Base-by-base conservation (phyloP, 2,888 invertebrate species). In the Chloromyia formosa region DNA sequence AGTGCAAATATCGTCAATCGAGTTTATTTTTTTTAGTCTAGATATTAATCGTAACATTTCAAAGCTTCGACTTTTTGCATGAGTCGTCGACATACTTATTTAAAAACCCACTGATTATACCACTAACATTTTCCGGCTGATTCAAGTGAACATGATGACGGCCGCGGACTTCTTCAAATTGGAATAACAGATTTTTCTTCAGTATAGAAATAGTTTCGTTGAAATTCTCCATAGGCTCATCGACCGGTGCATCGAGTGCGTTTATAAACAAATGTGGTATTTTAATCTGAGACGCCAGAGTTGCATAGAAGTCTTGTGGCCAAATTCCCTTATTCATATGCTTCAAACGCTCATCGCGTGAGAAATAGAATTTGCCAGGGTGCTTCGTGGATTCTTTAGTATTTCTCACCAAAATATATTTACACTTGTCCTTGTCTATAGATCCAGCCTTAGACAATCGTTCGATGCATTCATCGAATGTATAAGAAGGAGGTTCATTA, bases 91-190 rank as follows among this genome's bases (percentile, higher is more conserved):
- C 1, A 75, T 84, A 80, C 76, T 82, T 82, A 69, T 83, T 16
- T 9, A 73, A 18, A 54, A 73, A 73, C 18, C 23, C 27, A 61
- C 45, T 62, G 22, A 92, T 86, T 42, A 88, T 81, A 1, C 87
- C 86, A 0, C 88, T 88, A 20, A 92, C 84, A 77, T 82, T 82
- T 80, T 90, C 88, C 1, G 93, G 91, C 78, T 90, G 86, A 78
- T 90, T 91, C 76, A 94, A 87, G 85, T 94, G 93, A 16, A 91
- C 87, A 82, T 93, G 93, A 85, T 94, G 94, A 1, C 88, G 88
- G 0, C 93, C 93, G 16, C 90, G 87, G 0, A 93, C 85, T 76
- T 88, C 86, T 74, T 90, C 87, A 77, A 87, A 87, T 80, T 89
- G 88, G 79, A 89, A 91, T 64, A 88, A 86, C 0, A 84, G 84